These are phyloP conservation scores for Metalampra italica DNA, from an alignment of 2,888 invertebrate genomes.

Conservation along the genomic window DNA sequence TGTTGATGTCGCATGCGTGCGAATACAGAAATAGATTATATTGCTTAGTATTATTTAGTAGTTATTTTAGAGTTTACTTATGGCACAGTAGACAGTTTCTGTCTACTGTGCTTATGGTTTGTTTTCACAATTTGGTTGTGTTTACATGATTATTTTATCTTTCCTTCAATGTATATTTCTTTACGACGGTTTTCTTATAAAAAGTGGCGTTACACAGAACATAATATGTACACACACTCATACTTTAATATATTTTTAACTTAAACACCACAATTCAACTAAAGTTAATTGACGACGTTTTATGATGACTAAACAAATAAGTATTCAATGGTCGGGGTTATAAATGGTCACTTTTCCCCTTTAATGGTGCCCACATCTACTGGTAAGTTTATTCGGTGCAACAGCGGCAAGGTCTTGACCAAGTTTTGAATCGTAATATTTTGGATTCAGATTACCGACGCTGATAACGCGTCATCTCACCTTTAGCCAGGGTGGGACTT, in stretches of 20 bases:
- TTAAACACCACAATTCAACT: too few species aligned
- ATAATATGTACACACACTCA: too few species aligned
- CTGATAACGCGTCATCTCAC: conserved; percentile 75
- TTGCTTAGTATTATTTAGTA: neutral
- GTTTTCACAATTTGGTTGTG: neutral
- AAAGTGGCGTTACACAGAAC: too few species aligned
- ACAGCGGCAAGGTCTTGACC: conserved; percentile 64
- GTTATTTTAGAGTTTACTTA: neutral
- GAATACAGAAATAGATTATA: conserved; percentile 18
- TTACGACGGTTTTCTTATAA: too few species aligned
- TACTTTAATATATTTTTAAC: too few species aligned
- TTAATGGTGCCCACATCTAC: conserved; percentile 58
- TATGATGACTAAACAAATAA: conserved; percentile 69
- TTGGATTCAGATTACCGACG: conserved; percentile 74
- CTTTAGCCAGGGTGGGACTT: conserved; percentile 54
- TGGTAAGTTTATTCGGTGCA: conserved; percentile 54
- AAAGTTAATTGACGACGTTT: conserved; percentile 66
- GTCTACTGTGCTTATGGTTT: too few species aligned
- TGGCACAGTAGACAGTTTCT: too few species aligned
- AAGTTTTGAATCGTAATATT: conserved; percentile 79
- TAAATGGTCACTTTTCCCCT: conserved; percentile 63
- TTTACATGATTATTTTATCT: too few species aligned
- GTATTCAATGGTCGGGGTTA: conserved; percentile 57
- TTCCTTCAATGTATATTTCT: too few species aligned
- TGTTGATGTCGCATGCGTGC: conserved; percentile 31